phyloP scores from a whole-genome alignment of 2,888 invertebrate species.

The Lepidochrysops patricia region DNA sequence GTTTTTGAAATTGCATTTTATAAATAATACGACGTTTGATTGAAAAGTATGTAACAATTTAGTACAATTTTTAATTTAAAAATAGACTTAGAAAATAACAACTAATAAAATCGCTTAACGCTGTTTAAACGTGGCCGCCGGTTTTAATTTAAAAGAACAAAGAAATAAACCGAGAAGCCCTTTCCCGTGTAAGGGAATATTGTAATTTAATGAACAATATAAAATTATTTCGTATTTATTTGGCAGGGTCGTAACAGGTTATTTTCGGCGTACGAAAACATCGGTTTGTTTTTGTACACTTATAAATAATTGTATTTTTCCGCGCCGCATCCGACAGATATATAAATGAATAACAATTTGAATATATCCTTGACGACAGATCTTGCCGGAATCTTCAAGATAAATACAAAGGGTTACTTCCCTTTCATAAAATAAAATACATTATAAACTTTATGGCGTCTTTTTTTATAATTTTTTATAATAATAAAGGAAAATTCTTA shows the following conservation, averaged over 20 bases:
- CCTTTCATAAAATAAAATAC: background rate
- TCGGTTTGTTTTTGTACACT: background rate
- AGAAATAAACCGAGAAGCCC: background rate
- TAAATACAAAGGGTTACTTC: background rate
- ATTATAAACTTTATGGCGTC: background rate
- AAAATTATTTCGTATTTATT: background rate
- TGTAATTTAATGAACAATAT: background rate
- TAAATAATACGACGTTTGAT: too few species aligned
- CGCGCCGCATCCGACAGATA: background rate
- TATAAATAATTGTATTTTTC: background rate
- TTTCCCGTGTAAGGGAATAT: background rate
- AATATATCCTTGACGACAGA: background rate
- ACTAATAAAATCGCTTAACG: background rate
- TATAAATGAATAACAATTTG: background rate
- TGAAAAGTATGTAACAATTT: too few species aligned
- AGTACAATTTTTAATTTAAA: background rate
- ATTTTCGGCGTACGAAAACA: background rate
- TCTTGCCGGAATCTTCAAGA: background rate
- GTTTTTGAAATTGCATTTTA: too few species aligned
- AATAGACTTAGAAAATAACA: background rate
- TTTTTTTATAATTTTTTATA: too few species aligned
- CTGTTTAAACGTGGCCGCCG: background rate
- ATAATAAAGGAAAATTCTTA: too few species aligned
- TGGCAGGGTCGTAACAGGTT: background rate
- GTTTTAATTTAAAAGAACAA: background rate